A percentile compares a stretch with the other conserved stretches of the same genome.
These are phyloP conservation scores for Podabrus alpinus DNA, from an alignment of 2,888 invertebrate genomes.

Conservation along the genomic window DNA sequence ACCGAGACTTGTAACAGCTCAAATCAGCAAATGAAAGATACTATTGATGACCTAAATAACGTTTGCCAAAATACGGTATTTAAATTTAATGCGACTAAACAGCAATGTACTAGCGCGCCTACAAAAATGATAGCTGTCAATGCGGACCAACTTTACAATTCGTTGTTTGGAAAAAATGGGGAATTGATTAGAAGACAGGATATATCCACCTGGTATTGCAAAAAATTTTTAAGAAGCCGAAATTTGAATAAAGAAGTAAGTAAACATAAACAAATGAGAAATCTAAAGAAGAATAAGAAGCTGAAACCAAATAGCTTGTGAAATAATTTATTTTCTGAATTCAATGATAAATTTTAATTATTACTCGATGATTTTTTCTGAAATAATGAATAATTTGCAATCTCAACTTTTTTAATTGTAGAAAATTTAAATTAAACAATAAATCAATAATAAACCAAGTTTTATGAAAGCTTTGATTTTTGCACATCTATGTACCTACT, in stretches of 20 bases:
- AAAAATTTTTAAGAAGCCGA: neutral
- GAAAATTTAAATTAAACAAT: neutral
- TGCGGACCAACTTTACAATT: conserved; percentile 22
- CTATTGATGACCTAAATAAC: neutral
- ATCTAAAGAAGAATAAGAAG: neutral
- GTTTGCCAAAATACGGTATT: neutral
- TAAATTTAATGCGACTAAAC: neutral
- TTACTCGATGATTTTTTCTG: neutral
- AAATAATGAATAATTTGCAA: neutral
- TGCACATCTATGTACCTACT: neutral
- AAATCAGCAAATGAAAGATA: neutral
- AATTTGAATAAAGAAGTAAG: neutral
- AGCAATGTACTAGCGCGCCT: neutral
- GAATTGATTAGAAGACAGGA: conserved; percentile 18
- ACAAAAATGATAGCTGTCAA: neutral
- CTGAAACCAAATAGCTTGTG: neutral
- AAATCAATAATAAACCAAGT: neutral
- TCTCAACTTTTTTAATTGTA: neutral
- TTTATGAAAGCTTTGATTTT: neutral
- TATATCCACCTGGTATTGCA: conserved; percentile 5
- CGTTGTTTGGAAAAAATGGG: conserved; percentile 29
- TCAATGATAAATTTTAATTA: neutral
- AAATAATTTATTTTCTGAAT: neutral
- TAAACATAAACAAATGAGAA: neutral
- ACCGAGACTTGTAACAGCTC: neutral